Evolutionary conservation across 2,797 vertebrate species (phyloP), one percentile per base, ranked within the genome.

Genomic region (Pseudomugil tenellus): DNA sequence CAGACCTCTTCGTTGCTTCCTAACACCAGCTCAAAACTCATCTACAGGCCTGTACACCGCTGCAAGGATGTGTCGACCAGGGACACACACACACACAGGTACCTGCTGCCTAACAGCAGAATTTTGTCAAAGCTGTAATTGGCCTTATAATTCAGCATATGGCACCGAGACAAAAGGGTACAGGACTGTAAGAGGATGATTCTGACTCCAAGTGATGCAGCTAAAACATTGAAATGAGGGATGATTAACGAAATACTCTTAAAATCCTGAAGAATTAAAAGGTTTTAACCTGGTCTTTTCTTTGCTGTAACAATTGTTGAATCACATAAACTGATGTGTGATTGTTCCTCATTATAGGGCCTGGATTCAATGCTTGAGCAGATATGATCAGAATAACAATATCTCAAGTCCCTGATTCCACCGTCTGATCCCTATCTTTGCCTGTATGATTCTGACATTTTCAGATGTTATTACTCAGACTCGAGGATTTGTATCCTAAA

Each of bases 401-500:
- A 85, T 85, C 84, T 85, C 63, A 66, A 77, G 74, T 84, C 74
- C 74, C 62, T 28, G 67, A 68, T 86, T 80, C 82, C 70, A 43
- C 76, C 25, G 74, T 67, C 76, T 84, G 77, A 86, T 89, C 77
- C 72, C 63, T 72, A 85, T 87, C 84, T 72, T 51, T 35, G 74
- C 69, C 74, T 59, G 76, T 78, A 58, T 74, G 81, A 79, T 83
- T 89, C 77, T 91, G 91, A 92, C 91, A 91, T 91, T 89, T 91
- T 86, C 86, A 90, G 85, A 90, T 89, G 76, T 87, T 88, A 91
- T 90, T 91, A 89, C 85, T 82, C 79, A 80, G 81, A 88, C 81
- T 88, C 63, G 51, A 86, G 89, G 85, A 90, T 90, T 89, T 90
- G 87, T 89, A 80, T 87, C 83, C 68, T 74, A 86, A 87, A 87